These are phyloP conservation scores for Cryptocephalus moraei DNA, from an alignment of 2,888 invertebrate species.

Conservation along the genomic window DNA sequence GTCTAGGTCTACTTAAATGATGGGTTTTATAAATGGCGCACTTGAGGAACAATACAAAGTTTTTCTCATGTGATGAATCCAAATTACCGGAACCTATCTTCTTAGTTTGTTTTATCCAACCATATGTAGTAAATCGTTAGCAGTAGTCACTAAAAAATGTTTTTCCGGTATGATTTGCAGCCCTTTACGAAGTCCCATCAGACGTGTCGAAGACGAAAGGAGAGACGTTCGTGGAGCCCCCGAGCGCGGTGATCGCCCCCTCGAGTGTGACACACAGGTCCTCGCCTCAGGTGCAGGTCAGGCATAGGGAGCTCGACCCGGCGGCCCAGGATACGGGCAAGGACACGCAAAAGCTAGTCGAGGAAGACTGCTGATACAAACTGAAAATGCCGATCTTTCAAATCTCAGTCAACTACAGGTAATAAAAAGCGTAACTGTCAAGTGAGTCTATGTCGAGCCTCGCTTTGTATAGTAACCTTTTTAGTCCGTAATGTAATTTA, in stretches of 20 bases:
- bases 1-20: no score
- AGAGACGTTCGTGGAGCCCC: constrained; percentile 46
- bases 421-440: constrained; percentile 1
- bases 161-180: constrained; percentile 32
- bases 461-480: constrained; percentile 3
- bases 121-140: no score
- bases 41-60: no score
- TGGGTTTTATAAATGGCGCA: no score
- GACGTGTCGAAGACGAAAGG: constrained; percentile 58
- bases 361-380: constrained; percentile 65
- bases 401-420: constrained; percentile 25
- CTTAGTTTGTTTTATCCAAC: no score
- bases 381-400: constrained; percentile 22
- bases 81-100: no score
- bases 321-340: constrained; percentile 75
- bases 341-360: constrained; percentile 83
- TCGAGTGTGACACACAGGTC: constrained; percentile 72
- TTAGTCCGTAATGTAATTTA: constrained; percentile 15
- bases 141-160: no score
- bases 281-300: constrained; percentile 60
- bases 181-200: constrained; percentile 77
- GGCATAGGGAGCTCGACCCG: constrained; percentile 75
- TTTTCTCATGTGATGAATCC: no score
- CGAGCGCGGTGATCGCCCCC: constrained; percentile 70
- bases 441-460: not conserved